Evolutionary conservation across 2,888 invertebrate genomes (phyloP).

Genomic region (Taenaris catops): DNA sequence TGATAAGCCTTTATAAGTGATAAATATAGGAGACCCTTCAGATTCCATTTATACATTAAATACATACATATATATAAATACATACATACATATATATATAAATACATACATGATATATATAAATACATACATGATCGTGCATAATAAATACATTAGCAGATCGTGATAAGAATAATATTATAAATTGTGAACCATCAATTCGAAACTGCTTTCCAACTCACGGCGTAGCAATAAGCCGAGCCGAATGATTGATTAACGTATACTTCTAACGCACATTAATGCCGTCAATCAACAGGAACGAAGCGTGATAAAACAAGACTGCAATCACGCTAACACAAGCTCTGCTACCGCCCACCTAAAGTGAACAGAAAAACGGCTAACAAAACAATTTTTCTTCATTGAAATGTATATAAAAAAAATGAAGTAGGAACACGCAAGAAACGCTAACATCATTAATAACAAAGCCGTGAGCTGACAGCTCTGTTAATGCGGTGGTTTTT

Average conservation of each 20-base stretch:
- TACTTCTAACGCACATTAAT: conserved; percentile 58
- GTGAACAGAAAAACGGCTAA: conserved; percentile 42
- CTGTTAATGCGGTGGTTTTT: conserved; percentile 72
- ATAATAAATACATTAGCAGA: conserved; percentile 19
- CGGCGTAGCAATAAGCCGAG: conserved; percentile 51
- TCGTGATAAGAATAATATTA: conserved; percentile 26
- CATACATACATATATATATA: no score
- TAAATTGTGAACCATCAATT: conserved; percentile 37
- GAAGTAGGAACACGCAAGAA: conserved; percentile 40
- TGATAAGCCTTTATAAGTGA: no score
- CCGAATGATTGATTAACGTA: conserved; percentile 67
- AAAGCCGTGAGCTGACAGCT: conserved; percentile 75
- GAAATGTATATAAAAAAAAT: conserved; percentile 50
- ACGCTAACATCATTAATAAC: conserved; percentile 66
- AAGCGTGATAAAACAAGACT: conserved; percentile 55
- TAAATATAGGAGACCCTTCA: no score
- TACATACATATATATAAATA: no score
- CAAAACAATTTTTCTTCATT: conserved; percentile 64
- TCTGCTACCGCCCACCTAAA: conserved; percentile 49
- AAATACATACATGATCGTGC: no score
- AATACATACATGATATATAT: no score
- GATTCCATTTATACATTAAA: no score
- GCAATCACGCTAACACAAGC: conserved; percentile 54
- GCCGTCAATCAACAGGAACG: conserved; percentile 59
- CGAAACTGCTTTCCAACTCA: conserved; percentile 35